phyloP scores from a whole-genome alignment of 2,797 vertebrate genomes.

The Poeciliopsis presidionis region DNA sequence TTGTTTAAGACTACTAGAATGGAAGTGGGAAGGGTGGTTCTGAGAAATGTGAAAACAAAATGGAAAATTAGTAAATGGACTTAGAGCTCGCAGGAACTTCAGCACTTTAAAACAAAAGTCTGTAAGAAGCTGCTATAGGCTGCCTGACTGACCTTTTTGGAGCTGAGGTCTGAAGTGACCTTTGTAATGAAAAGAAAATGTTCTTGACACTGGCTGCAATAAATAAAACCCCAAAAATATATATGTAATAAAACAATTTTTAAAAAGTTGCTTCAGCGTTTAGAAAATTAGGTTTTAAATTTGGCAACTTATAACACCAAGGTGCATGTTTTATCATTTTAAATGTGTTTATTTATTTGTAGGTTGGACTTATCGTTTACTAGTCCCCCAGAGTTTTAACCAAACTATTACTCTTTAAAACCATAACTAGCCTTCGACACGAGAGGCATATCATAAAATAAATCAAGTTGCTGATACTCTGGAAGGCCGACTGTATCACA shows the following conservation, averaged over 20 bases:
- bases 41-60: neutral
- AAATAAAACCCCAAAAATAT: neutral
- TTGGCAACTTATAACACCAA: neutral
- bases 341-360: neutral
- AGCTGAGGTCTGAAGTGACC: neutral
- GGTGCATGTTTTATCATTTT: neutral
- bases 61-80: neutral
- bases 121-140: neutral
- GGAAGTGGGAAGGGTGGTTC: neutral
- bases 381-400: neutral
- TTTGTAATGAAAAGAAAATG: neutral
- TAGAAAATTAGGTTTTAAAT: neutral
- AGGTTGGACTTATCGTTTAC: neutral
- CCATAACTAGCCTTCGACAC: neutral
- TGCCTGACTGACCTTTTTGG: neutral
- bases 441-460: neutral
- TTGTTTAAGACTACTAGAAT: neutral
- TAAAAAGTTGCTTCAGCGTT: neutral
- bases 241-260: neutral
- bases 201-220: neutral
- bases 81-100: neutral
- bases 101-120: neutral
- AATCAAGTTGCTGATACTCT: slow-evolving; percentile 3
- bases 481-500: neutral
- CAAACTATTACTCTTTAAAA: neutral